Base-by-base conservation (phyloP, 2,113 vertebrate species). In the Neogobius melanostomus region DNA sequence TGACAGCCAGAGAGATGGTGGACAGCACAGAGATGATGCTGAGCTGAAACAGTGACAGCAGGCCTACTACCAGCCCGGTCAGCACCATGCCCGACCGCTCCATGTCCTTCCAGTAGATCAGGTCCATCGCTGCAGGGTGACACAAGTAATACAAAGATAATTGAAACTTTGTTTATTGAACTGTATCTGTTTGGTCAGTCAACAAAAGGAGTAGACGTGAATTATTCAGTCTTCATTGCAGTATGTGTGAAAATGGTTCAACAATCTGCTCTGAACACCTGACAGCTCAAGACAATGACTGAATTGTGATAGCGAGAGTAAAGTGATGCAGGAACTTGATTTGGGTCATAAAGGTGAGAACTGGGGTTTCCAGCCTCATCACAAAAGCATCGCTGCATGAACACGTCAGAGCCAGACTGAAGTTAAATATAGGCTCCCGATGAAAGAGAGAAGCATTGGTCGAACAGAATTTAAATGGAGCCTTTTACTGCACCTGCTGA, bases 101-200 rank as follows among this genome's bases (percentile, higher is more conserved):
- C 0, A 84, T 93, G 21, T 93, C 94, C 85, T 94, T 94, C 96
- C 96, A 98, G 85, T 93, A 95, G 83, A 97, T 91, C 89, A 97
- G 85, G 76, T 95, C 95, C 75, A 92, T 92, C 63, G 90, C 93
- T 92, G 92, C 17, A 75, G 28, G 71, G 42, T 36, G 28, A 74
- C 45, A 48, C 51, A 7, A 36, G 28, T 36, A 36, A 36, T 36
- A 36, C 28, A 2, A 36, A 36, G 28, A 36, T 36, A 3, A 36
- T 36, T 36, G 28, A 36, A 36, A 36, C 28, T 36, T 36, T 36
- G 28, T 36, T 36, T 5, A 36, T 36, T 2, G 28, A 36, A 36
- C 28, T 36, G 28, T 36, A 54, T 36, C 56, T 16, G 5, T 52
- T 52, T n/a, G 15, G 15, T 11, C 21, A 28, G 5, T 28, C 5